Evolutionary conservation across 30 jellyfish, hydroid and myxozoan species (phyloP).

Genomic region (Pelagia noctiluca): DNA sequence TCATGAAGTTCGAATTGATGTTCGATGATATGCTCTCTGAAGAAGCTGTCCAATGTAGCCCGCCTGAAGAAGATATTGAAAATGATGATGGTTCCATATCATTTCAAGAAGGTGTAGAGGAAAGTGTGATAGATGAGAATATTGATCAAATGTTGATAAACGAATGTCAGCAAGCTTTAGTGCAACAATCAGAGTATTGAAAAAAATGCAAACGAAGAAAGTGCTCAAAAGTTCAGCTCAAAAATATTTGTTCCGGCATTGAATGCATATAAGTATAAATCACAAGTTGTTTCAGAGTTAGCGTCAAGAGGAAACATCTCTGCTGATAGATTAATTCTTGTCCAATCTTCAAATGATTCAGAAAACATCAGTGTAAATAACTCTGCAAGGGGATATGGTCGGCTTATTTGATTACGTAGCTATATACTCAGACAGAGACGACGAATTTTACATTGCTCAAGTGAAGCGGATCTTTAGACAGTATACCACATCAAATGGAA

Average conservation of each 20-base stretch:
- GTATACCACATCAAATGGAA: constrained; percentile 11
- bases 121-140: constrained; percentile 2
- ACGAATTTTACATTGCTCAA: constrained; percentile 33
- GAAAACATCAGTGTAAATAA: constrained; percentile 2
- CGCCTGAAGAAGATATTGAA: background rate
- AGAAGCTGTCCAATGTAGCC: constrained; percentile 8
- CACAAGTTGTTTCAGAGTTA: background rate
- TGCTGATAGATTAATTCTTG: background rate
- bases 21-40: background rate
- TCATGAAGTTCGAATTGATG: constrained; percentile 4
- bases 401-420: constrained; percentile 43
- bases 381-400: constrained; percentile 12
- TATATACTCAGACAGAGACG: constrained; percentile 18
- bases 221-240: constrained; percentile 3
- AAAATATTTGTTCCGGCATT: background rate
- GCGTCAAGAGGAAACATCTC: background rate
- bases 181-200: background rate
- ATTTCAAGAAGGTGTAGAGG: constrained; percentile 5
- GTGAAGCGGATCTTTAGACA: constrained; percentile 6
- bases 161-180: background rate
- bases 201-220: background rate
- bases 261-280: background rate
- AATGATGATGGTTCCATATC: background rate
- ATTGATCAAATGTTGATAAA: background rate
- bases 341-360: background rate